Conservation (phyloP, 1,140 invertebrate species). For the Hypothenemus hampei region DNA sequence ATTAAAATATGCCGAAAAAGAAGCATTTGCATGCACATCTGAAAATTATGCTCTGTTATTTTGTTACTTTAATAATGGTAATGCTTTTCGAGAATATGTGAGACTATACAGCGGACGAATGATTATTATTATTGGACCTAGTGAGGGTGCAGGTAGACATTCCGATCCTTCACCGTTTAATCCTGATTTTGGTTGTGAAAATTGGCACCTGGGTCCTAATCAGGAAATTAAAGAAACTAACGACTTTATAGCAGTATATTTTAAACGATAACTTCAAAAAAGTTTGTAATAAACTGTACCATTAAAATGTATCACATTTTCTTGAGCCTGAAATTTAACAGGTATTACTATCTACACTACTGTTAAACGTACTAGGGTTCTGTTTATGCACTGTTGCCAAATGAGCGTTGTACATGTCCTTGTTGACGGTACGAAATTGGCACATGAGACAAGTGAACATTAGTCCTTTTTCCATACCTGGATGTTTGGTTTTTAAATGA, state of each 20-base stretch:
- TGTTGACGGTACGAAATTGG: slow-evolving; percentile 51
- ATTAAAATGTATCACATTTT: too few species aligned
- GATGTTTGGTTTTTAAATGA: slow-evolving; percentile 54
- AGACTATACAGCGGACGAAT: slow-evolving; percentile 54
- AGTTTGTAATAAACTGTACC: too few species aligned
- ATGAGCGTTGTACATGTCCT: slow-evolving; percentile 47
- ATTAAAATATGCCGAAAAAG: slow-evolving; percentile 44
- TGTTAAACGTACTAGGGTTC: too few species aligned
- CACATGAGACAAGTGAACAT: slow-evolving; percentile 52
- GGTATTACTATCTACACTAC: too few species aligned
- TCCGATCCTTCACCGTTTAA: slow-evolving; percentile 63
- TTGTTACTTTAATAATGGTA: slow-evolving; percentile 70
- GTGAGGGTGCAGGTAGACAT: slow-evolving; percentile 55
- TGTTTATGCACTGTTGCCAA: slow-evolving; percentile 34
- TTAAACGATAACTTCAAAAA: slow-evolving; percentile 27
- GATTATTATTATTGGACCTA: slow-evolving; percentile 66
- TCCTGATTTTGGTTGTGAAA: slow-evolving; percentile 43
- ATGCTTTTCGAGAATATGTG: slow-evolving; percentile 63
- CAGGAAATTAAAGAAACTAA: slow-evolving; percentile 46
- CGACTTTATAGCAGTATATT: slow-evolving; percentile 52
- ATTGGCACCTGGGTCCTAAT: slow-evolving; percentile 40
- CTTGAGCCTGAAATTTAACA: too few species aligned
- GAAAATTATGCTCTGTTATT: slow-evolving; percentile 56
- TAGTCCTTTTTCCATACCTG: slow-evolving; percentile 48
- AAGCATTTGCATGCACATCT: slow-evolving; percentile 26